A percentile compares a stretch with the other conserved stretches of the same genome.
phyloP scores from a whole-genome alignment of 2,113 vertebrate genomes.

The Arothron firmamentum region DNA sequence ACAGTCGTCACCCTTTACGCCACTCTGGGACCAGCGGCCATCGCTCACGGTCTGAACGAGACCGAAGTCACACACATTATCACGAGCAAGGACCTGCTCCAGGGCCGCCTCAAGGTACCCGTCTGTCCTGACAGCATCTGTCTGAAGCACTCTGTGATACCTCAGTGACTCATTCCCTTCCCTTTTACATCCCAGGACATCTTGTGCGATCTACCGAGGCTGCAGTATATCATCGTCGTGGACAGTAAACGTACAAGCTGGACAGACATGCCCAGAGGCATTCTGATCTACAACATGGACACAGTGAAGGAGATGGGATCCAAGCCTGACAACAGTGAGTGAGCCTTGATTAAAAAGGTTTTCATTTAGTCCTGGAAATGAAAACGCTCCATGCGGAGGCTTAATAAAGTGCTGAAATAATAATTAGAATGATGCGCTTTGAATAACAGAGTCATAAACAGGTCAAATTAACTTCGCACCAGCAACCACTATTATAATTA shows the following conservation, averaged over 20 bases:
- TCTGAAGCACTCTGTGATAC: background rate
- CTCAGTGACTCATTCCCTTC: constrained; percentile 1
- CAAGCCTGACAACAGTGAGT: constrained; percentile 77
- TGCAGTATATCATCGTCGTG: constrained; percentile 90
- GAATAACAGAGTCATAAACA: constrained; percentile 6
- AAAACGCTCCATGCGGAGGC: constrained; percentile 20
- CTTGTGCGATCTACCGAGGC: constrained; percentile 82
- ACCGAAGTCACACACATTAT: constrained; percentile 95
- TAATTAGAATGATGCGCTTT: constrained; percentile 39
- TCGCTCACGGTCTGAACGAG: constrained; percentile 92
- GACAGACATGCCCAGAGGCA: constrained; percentile 84
- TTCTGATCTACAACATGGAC: constrained; percentile 87
- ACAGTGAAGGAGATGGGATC: constrained; percentile 88
- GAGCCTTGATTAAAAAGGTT: constrained; percentile 49
- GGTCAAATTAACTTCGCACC: constrained; percentile 9
- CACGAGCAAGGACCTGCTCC: constrained; percentile 92
- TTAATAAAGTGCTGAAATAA: constrained; percentile 43
- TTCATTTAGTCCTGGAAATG: constrained; percentile 48
- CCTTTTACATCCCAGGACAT: constrained; percentile 76
- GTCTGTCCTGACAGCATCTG: background rate
- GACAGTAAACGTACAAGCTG: constrained; percentile 82
- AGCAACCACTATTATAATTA: too few species aligned
- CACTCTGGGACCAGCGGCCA: constrained; percentile 88
- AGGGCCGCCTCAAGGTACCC: constrained; percentile 88
- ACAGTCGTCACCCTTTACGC: constrained; percentile 93